These are phyloP conservation scores for Acipenser oxyrinchus DNA, from an alignment of 2,797 vertebrate genomes.

Conservation along the genomic window DNA sequence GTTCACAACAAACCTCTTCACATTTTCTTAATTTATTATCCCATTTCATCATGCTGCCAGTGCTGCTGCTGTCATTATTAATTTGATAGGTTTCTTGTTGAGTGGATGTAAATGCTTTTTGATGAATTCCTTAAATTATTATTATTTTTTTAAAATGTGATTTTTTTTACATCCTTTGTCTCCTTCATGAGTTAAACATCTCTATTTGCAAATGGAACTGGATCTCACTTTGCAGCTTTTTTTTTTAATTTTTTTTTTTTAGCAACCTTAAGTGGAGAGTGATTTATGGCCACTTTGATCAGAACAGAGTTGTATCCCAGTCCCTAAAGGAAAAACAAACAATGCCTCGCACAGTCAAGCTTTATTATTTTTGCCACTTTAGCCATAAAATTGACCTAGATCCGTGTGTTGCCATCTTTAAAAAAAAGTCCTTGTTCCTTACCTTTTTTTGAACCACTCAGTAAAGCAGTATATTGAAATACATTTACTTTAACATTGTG, in stretches of 20 bases:
- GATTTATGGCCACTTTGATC: background rate
- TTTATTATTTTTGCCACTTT: background rate
- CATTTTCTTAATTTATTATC: conserved; percentile 1
- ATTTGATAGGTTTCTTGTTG: background rate
- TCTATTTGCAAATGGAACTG: background rate
- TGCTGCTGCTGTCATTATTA: background rate
- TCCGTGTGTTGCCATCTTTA: no score
- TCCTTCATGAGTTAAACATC: background rate
- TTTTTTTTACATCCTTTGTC: background rate
- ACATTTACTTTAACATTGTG: no score
- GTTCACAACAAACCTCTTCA: conserved; percentile 5
- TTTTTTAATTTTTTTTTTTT: background rate
- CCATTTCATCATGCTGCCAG: conserved; percentile 2
- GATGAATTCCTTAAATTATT: background rate
- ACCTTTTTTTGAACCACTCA: no score
- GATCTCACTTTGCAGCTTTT: no score
- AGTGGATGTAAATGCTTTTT: background rate
- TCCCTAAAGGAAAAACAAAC: background rate
- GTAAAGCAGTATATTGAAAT: no score
- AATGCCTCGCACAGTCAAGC: background rate
- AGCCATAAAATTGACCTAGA: background rate
- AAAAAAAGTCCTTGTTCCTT: background rate
- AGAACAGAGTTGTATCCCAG: background rate
- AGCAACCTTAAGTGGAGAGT: background rate
- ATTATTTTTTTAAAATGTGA: background rate